phyloP scores from a whole-genome alignment of 1,140 invertebrate genomes.

The Micrasema minimum region DNA sequence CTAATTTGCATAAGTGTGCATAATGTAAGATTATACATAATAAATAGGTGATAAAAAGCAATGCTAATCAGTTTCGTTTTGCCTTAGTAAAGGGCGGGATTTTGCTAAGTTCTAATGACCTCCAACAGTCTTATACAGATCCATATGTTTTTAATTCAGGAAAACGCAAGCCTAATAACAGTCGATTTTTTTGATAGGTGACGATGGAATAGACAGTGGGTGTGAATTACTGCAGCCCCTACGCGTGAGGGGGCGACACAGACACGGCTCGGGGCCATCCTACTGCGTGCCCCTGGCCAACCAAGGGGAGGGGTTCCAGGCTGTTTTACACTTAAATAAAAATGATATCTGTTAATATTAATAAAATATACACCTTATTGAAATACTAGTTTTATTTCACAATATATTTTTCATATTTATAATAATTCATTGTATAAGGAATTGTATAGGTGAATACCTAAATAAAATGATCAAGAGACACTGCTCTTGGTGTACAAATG shows the following conservation, averaged over 20 bases:
- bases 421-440: background rate
- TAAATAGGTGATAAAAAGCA: too few species aligned
- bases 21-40: too few species aligned
- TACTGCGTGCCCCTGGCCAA: conserved; percentile 47
- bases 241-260: conserved; percentile 30
- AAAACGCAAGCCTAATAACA: too few species aligned
- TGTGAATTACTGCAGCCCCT: conserved; percentile 51
- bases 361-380: conserved; percentile 19
- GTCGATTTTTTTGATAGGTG: too few species aligned
- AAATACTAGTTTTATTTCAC: background rate
- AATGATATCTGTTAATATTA: conserved; percentile 39
- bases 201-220: conserved; percentile 46
- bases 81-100: too few species aligned
- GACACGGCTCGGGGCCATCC: conserved; percentile 46
- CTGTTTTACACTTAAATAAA: conserved; percentile 38
- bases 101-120: too few species aligned
- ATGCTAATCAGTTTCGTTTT: too few species aligned
- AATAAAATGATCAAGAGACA: too few species aligned
- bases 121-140: too few species aligned
- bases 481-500: too few species aligned
- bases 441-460: background rate
- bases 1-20: too few species aligned
- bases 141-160: too few species aligned
- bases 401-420: background rate
- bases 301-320: conserved; percentile 42